Evolutionary conservation across 2,113 vertebrate species (phyloP).

Genomic region (Marcusenius ussheri): DNA sequence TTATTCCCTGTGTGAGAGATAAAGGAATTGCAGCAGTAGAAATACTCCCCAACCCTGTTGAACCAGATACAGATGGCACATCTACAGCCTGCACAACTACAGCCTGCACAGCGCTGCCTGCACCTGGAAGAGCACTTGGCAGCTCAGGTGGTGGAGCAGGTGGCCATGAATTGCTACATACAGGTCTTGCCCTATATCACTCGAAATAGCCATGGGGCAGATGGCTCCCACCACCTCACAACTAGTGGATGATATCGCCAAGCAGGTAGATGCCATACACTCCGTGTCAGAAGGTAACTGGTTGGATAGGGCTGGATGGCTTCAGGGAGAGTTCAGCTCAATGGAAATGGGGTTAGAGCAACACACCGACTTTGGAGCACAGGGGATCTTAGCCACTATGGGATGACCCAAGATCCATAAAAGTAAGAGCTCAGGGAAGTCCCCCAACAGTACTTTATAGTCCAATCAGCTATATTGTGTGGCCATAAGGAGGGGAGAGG

Average conservation of each 20-base stretch:
- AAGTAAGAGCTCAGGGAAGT: neutral
- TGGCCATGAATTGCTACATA: neutral
- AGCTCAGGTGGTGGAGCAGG: neutral
- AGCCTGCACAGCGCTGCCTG: neutral
- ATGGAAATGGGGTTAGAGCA: neutral
- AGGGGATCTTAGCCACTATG: neutral
- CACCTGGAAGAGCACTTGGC: neutral
- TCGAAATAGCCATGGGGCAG: neutral
- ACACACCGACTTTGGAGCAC: neutral
- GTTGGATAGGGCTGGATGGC: neutral
- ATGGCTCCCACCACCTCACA: neutral
- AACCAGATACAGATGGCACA: neutral
- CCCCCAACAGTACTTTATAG: neutral
- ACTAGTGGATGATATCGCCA: neutral
- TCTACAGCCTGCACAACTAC: neutral
- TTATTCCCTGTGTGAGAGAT: neutral
- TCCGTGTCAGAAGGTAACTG: neutral
- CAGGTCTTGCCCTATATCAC: neutral
- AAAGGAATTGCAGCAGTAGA: neutral
- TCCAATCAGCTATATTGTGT: neutral
- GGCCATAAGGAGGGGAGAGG: neutral
- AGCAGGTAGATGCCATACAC: neutral
- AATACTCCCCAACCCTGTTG: neutral
- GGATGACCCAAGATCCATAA: neutral
- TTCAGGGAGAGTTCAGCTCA: neutral